A percentile compares a stretch with the other conserved stretches of the same genome.
Conservation (phyloP, 2,888 invertebrate genomes). For the Unio delphinus region DNA sequence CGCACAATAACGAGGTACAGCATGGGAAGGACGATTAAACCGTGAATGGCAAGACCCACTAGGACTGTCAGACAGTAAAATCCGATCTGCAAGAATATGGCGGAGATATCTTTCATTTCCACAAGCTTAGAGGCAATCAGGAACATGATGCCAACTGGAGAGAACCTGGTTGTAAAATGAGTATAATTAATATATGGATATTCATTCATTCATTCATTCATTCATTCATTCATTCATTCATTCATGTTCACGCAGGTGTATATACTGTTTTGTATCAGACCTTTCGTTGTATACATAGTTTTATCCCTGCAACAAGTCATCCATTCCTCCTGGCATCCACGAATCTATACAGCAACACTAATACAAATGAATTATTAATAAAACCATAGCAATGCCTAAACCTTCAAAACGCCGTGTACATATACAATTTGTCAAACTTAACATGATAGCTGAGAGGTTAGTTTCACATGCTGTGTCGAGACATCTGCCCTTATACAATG, state of each 20-base stretch:
- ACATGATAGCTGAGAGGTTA: no score
- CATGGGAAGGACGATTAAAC: slow-evolving; percentile 89
- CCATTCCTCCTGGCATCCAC: no score
- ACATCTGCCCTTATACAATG: no score
- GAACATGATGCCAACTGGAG: slow-evolving; percentile 67
- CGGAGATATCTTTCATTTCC: slow-evolving; percentile 87
- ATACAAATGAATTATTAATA: no score
- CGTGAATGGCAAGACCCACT: slow-evolving; percentile 88
- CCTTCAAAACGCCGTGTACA: no score
- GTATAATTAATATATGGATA: slow-evolving; percentile 7
- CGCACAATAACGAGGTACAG: slow-evolving; percentile 79
- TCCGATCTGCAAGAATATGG: slow-evolving; percentile 88
- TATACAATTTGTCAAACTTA: no score
- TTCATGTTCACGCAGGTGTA: background rate
- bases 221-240: background rate
- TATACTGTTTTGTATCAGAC: no score
- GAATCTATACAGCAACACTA: no score
- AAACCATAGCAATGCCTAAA: no score
- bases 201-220: background rate
- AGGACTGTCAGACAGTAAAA: slow-evolving; percentile 89
- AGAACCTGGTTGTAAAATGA: slow-evolving; percentile 54
- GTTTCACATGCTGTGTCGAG: no score
- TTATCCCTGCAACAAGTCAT: no score
- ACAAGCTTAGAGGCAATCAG: slow-evolving; percentile 87
- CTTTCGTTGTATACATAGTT: no score